A percentile compares a stretch with the other conserved stretches of the same genome.
Conservation (phyloP, 2,888 invertebrate species). For the Torymus auratus region DNA sequence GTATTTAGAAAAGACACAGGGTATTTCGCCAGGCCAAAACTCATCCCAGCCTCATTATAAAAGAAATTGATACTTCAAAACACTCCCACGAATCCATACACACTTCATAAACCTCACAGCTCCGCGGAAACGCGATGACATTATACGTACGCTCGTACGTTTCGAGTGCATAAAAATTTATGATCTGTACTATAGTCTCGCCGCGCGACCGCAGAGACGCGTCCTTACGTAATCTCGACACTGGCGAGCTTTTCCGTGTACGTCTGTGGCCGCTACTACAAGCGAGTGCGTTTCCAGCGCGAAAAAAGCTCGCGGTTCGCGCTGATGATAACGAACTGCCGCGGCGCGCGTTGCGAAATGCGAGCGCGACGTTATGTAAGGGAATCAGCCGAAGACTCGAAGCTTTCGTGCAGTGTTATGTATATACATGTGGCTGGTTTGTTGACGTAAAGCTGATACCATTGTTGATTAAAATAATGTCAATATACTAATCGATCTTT, state of each 20-base stretch:
- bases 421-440: too few species aligned
- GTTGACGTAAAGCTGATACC: too few species aligned
- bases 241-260: conserved; percentile 3
- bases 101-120: too few species aligned
- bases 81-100: too few species aligned
- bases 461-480: too few species aligned
- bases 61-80: not conserved
- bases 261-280: not conserved
- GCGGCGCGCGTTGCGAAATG: not conserved
- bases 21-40: not conserved
- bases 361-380: not conserved
- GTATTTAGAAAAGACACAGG: not conserved
- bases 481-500: too few species aligned
- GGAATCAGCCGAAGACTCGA: not conserved
- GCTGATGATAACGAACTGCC: not conserved
- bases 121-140: too few species aligned
- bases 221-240: not conserved
- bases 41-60: not conserved
- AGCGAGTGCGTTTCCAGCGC: conserved; percentile 4
- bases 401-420: too few species aligned
- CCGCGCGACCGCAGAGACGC: not conserved
- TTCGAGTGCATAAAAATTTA: too few species aligned
- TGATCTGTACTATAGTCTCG: too few species aligned
- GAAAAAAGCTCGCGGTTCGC: conserved; percentile 28
- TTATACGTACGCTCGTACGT: too few species aligned